These are phyloP conservation scores for Apodemia zela DNA, from an alignment of 2,888 invertebrate species.

Conservation along the genomic window DNA sequence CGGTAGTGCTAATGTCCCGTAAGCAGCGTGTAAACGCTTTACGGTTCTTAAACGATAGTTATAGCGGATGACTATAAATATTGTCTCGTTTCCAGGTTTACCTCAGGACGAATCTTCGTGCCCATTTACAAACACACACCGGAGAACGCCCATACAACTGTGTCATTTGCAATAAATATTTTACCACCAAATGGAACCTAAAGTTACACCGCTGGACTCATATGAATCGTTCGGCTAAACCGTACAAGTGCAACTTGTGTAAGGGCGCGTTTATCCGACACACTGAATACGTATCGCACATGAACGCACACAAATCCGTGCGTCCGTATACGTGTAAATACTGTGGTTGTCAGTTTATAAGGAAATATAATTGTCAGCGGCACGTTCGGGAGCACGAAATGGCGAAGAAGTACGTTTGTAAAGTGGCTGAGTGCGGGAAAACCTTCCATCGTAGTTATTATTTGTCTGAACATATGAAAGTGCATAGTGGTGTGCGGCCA, in stretches of 20 bases:
- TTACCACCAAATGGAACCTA: conserved; percentile 94
- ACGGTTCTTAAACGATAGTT: too few relatives aligned
- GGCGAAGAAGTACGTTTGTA: conserved; percentile 88
- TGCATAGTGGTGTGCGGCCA: conserved; percentile 90
- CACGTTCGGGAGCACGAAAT: conserved; percentile 91
- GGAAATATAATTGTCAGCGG: conserved; percentile 92
- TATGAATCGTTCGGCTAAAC: conserved; percentile 89
- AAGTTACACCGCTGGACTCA: conserved; percentile 95
- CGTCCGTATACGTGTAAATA: conserved; percentile 93
- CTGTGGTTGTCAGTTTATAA: conserved; percentile 93
- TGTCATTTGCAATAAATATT: conserved; percentile 90
- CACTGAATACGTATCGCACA: conserved; percentile 89
- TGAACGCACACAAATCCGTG: conserved; percentile 91
- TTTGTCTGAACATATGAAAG: conserved; percentile 91
- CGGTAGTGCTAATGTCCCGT: too few relatives aligned
- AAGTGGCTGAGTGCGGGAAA: conserved; percentile 87
- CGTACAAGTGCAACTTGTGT: conserved; percentile 91
- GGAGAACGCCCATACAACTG: conserved; percentile 89
- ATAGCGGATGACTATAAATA: conserved; percentile 20
- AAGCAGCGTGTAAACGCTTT: too few relatives aligned
- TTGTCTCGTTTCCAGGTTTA: conserved; percentile 77
- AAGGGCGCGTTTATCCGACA: conserved; percentile 92
- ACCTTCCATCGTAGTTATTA: conserved; percentile 93
- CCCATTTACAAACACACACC: conserved; percentile 89
- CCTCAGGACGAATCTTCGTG: conserved; percentile 88